Evolutionary conservation across 2,113 vertebrate species (phyloP).

Genomic region (Neodontobutis hainanensis): DNA sequence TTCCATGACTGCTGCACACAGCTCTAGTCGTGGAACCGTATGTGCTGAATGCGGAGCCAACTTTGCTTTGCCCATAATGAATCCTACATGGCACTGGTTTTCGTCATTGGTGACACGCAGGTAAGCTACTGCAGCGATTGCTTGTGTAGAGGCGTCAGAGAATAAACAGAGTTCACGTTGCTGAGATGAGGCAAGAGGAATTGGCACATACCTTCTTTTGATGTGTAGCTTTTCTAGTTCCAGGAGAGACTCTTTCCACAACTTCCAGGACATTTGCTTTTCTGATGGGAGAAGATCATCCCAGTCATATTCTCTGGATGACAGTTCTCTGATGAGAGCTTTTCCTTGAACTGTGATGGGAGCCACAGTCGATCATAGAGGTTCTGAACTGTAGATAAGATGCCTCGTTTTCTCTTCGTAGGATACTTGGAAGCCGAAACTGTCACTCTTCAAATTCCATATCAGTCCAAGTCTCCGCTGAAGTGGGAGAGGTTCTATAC

Average conservation of each 20-base stretch:
- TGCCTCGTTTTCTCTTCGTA: no score
- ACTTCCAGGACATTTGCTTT: neutral
- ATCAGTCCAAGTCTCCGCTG: no score
- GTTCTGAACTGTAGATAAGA: no score
- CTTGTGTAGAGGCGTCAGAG: neutral
- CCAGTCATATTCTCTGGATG: slow-evolving; percentile 4
- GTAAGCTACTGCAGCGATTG: slow-evolving; percentile 9
- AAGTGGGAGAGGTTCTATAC: no score
- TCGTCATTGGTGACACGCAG: neutral
- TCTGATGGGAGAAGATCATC: slow-evolving; percentile 7
- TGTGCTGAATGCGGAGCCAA: neutral
- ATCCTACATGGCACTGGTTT: no score
- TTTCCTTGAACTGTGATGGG: no score
- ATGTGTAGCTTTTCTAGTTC: slow-evolving; percentile 5
- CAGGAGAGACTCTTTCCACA: slow-evolving; percentile 7
- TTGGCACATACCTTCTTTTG: neutral
- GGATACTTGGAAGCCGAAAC: no score
- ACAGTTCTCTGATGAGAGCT: neutral
- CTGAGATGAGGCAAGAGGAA: neutral
- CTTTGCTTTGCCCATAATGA: slow-evolving; percentile 5
- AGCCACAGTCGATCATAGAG: no score
- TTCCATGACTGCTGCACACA: slow-evolving; percentile 3
- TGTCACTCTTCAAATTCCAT: no score
- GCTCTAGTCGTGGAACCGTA: neutral
- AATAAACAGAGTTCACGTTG: neutral